Base-by-base conservation (phyloP, 2,797 vertebrate genomes). In the Microctenopoma steveboyesi region DNA sequence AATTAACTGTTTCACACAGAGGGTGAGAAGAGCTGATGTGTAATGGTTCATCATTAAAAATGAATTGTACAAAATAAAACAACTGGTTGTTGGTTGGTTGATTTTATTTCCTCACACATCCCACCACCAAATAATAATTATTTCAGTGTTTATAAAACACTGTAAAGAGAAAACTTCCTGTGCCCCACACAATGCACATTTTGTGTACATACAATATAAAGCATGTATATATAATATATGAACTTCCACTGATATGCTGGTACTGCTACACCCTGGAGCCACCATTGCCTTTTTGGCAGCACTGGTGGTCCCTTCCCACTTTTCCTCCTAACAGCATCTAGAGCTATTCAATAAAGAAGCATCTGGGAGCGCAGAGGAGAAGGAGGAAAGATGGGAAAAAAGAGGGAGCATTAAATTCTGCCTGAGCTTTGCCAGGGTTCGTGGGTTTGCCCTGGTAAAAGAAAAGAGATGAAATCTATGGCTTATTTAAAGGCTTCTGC, bases 311-410 rank as follows among this genome's bases (percentile, higher is more conserved):
- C 84, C 83, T 86, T 81, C 79, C 85, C 82, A 84, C 88, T 86
- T 86, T 86, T 75, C 76, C 74, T 78, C 77, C 88, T 90, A 79
- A 85, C 77, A 86, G 66, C 85, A 86, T 76, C 69, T 63, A 54
- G 67, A 80, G 65, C 76, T 83, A 78, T 91, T 91, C 89, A 89
- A 92, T 89, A 88, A 91, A 91, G 86, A 83, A 88, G 77, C 89
- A 88, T 81, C 28, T 1, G 86, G 86, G 81, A 78, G 72, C 82
- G 64, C 83, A 62, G 78, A 85, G 77, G 79, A 87, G 72, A 84
- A 52, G 77, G 40, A 68, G 11, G 14, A 28, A 11, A 9, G 40
- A 42, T 5, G 13, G 69, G 40, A 65, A 83, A 67, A 90, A 81
- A 74, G 75, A 88, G 69, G 72, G 79, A 91, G 86, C 82, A 77